A percentile compares a stretch with the other conserved stretches of the same genome.
phyloP scores from a whole-genome alignment of 1,140 invertebrate species.

The Drosophila littoralis region DNA sequence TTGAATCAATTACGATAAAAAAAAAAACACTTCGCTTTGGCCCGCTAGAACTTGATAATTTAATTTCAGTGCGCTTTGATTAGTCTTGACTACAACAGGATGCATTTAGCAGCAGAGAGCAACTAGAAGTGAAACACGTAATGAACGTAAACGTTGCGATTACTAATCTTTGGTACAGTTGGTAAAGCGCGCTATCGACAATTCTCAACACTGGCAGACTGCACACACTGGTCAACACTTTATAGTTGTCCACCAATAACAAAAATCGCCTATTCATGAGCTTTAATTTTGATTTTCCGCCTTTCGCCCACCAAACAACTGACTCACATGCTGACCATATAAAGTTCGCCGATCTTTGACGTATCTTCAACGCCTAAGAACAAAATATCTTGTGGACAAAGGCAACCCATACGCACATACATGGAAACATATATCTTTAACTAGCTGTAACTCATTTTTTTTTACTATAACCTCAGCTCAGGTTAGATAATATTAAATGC shows the following conservation, averaged over 20 bases:
- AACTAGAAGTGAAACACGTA: slow-evolving; percentile 51
- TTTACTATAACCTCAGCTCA: neutral
- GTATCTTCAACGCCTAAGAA: slow-evolving; percentile 30
- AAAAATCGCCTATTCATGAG: slow-evolving; percentile 7
- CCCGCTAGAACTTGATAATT: slow-evolving; percentile 44
- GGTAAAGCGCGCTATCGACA: neutral
- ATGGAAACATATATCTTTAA: neutral
- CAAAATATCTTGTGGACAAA: slow-evolving; percentile 14
- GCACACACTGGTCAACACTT: neutral
- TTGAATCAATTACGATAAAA: slow-evolving; percentile 54
- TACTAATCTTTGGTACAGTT: slow-evolving; percentile 4
- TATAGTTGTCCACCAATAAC: slow-evolving; percentile 3
- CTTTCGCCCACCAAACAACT: slow-evolving; percentile 33
- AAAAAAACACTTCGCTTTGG: slow-evolving; percentile 20
- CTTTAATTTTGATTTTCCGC: slow-evolving; percentile 37
- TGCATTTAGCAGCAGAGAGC: slow-evolving; percentile 47
- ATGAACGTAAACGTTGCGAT: slow-evolving; percentile 50
- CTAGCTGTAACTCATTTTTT: neutral
- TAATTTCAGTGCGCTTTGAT: slow-evolving; percentile 57
- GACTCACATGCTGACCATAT: slow-evolving; percentile 29
- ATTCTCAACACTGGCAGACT: neutral
- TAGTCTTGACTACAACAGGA: slow-evolving; percentile 62
- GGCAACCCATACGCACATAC: slow-evolving; percentile 13
- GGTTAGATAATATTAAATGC: slow-evolving; percentile 27
- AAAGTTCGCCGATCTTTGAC: slow-evolving; percentile 11